A percentile compares a stretch with the other conserved stretches of the same genome.
These are phyloP conservation scores for Magallana angulata DNA, from an alignment of 1,140 invertebrate species.

Conservation along the genomic window DNA sequence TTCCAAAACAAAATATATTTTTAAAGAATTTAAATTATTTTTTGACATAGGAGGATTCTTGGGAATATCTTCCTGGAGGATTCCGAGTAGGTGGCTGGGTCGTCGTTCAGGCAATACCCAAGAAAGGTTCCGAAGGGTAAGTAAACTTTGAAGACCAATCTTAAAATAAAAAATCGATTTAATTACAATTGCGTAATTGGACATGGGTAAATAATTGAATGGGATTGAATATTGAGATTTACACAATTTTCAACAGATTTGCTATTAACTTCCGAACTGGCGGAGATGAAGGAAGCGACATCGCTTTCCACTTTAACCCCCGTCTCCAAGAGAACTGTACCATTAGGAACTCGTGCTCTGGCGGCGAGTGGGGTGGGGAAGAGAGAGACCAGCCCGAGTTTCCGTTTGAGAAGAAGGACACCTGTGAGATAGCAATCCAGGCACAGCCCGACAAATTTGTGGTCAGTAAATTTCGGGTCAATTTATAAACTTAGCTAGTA, in stretches of 20 bases:
- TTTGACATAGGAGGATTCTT: slow-evolving; percentile 60
- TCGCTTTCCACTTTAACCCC: slow-evolving; percentile 89
- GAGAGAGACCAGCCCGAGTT: slow-evolving; percentile 84
- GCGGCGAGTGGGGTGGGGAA: slow-evolving; percentile 86
- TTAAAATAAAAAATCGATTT: too few relatives aligned
- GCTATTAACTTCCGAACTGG: slow-evolving; percentile 86
- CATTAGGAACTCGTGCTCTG: slow-evolving; percentile 86
- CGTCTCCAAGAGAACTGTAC: slow-evolving; percentile 79
- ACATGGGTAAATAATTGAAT: too few relatives aligned
- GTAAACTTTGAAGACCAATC: neutral
- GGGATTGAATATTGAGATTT: too few relatives aligned
- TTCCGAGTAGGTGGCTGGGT: slow-evolving; percentile 64
- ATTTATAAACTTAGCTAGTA: too few relatives aligned
- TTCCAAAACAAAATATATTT: neutral
- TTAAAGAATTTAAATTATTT: neutral
- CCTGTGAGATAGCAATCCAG: slow-evolving; percentile 83
- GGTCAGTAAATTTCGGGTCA: slow-evolving; percentile 50
- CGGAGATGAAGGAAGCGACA: slow-evolving; percentile 84
- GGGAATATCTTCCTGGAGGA: slow-evolving; percentile 62
- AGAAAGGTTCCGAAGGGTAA: slow-evolving; percentile 66
- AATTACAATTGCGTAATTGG: too few relatives aligned
- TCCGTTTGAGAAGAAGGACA: slow-evolving; percentile 84
- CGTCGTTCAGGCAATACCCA: slow-evolving; percentile 63
- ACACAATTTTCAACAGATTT: slow-evolving; percentile 79
- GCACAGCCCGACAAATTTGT: slow-evolving; percentile 60